Evolutionary conservation across 1,140 invertebrate species (phyloP).

Genomic region (Ceratina japonica): DNA sequence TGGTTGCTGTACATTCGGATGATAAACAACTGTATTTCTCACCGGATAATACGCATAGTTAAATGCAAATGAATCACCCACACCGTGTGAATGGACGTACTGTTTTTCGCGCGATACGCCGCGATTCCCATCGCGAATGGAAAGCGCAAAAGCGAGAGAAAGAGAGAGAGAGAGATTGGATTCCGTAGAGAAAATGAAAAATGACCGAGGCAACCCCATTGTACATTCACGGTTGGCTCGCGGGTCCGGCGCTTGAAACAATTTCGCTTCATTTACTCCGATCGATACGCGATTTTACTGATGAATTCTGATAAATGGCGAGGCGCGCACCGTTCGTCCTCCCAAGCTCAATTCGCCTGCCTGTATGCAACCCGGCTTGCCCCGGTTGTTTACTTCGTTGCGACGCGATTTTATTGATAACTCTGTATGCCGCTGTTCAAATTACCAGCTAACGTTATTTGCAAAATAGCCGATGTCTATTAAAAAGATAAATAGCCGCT

Average conservation of each 20-base stretch:
- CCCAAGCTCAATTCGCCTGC: background rate
- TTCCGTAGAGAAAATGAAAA: background rate
- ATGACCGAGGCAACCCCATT: background rate
- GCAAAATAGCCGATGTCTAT: too few species aligned
- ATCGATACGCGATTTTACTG: slow-evolving; percentile 8
- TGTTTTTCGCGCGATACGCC: background rate
- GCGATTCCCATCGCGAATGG: background rate
- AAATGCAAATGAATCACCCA: background rate
- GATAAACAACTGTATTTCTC: too few species aligned
- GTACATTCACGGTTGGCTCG: background rate
- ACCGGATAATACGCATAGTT: background rate
- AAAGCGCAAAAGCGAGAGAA: too few species aligned
- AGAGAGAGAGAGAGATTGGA: too few species aligned
- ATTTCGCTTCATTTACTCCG: background rate
- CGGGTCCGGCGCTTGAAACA: background rate
- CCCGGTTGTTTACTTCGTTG: too few species aligned
- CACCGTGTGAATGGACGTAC: background rate
- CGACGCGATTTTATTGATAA: background rate
- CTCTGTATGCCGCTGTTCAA: background rate
- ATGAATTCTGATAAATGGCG: background rate
- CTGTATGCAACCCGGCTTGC: too few species aligned
- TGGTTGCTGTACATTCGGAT: too few species aligned
- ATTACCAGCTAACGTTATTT: too few species aligned
- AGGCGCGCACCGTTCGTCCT: too few species aligned
- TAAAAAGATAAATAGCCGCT: too few species aligned